Evolutionary conservation across 2,888 invertebrate species (phyloP).

Genomic region (Petrolisthes cinctipes): DNA sequence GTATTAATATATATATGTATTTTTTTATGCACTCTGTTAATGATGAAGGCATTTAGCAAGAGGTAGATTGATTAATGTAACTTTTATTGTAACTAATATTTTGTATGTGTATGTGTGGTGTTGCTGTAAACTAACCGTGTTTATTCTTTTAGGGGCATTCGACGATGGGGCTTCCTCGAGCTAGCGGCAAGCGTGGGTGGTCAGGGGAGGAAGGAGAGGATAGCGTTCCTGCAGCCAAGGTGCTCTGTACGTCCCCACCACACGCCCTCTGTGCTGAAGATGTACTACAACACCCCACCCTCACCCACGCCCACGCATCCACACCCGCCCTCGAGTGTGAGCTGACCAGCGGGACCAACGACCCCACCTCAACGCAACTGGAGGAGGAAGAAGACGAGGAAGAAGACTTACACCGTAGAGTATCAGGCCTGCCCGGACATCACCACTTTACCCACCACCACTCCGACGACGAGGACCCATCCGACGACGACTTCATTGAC

Average conservation of each 20-base stretch:
- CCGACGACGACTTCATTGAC: constrained; percentile 59
- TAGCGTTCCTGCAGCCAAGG: constrained; percentile 56
- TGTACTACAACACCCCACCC: constrained; percentile 61
- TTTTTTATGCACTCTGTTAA: too few species aligned
- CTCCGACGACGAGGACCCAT: constrained; percentile 46
- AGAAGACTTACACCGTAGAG: constrained; percentile 31
- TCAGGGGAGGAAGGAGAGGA: constrained; percentile 56
- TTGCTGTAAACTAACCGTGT: not conserved
- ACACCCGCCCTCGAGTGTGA: constrained; percentile 55
- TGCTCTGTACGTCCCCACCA: constrained; percentile 64
- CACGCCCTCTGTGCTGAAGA: constrained; percentile 65
- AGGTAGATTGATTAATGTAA: too few species aligned
- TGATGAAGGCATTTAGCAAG: too few species aligned
- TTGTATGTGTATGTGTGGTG: not conserved
- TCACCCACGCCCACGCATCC: constrained; percentile 54
- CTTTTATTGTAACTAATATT: not conserved
- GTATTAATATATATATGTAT: too few species aligned
- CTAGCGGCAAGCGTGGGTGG: constrained; percentile 65
- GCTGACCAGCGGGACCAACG: constrained; percentile 32
- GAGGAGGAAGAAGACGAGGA: constrained; percentile 13
- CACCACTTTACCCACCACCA: constrained; percentile 44
- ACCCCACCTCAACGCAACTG: constrained; percentile 12
- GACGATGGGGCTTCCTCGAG: constrained; percentile 65
- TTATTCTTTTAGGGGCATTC: constrained; percentile 56
- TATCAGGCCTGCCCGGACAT: constrained; percentile 27